phyloP scores from a whole-genome alignment of 2,113 vertebrate species.

The Cyanistes caeruleus region DNA sequence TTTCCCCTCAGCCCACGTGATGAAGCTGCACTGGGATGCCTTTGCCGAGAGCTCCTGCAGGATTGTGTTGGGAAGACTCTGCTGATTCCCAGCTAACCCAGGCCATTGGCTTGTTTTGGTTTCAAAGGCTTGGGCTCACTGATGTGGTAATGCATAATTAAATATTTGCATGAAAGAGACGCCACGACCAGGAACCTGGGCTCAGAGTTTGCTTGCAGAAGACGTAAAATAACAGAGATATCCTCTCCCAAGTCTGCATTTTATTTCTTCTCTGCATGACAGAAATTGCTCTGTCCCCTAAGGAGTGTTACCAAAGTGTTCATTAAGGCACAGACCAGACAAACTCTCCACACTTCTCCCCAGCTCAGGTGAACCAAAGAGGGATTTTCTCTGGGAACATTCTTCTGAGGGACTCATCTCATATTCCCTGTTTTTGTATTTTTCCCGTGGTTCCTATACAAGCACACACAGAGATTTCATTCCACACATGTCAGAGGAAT shows the following conservation, averaged over 20 bases:
- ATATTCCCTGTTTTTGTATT: background rate
- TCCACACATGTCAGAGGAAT: background rate
- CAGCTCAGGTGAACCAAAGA: background rate
- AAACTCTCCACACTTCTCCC: background rate
- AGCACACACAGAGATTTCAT: background rate
- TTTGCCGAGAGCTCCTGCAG: background rate
- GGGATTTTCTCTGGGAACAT: background rate
- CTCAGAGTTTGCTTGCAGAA: background rate
- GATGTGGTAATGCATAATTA: background rate
- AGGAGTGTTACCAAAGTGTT: background rate
- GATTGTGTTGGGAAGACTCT: background rate
- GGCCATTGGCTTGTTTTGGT: background rate
- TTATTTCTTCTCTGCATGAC: background rate
- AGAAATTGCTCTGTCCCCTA: background rate
- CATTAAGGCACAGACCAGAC: background rate
- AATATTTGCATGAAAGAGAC: background rate
- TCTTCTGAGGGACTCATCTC: background rate
- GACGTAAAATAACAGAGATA: background rate
- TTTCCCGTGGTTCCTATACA: background rate
- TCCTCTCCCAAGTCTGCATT: background rate
- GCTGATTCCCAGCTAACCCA: background rate
- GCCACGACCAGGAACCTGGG: background rate
- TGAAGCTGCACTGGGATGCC: background rate
- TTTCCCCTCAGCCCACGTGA: background rate
- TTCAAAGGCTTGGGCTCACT: background rate